Conservation (phyloP, 2,888 invertebrate species). For the Proisotoma minuta region DNA sequence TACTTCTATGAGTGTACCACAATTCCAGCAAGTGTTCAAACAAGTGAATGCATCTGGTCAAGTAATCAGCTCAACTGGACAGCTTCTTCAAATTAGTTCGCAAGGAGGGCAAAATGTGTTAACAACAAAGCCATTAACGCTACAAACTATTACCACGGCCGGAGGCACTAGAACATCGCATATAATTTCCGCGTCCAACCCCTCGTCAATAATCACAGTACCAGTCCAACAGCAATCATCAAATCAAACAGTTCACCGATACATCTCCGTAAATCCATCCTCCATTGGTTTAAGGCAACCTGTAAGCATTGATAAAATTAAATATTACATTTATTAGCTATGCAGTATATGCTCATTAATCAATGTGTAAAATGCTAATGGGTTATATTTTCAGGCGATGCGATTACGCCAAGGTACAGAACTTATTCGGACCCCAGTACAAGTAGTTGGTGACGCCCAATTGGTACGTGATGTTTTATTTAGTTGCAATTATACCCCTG, state of each 20-base stretch:
- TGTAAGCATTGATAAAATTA: not conserved
- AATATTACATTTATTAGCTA: no score
- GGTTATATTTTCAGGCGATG: no score
- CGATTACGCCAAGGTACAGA: no score
- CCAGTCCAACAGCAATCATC: conserved; percentile 8
- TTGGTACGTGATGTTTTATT: no score
- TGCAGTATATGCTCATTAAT: no score
- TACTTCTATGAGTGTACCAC: conserved; percentile 67
- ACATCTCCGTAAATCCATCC: conserved; percentile 26
- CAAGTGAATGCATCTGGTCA: conserved; percentile 52
- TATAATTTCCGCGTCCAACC: conserved; percentile 2
- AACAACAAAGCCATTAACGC: conserved; percentile 18
- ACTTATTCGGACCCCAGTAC: no score
- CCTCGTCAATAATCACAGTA: conserved; percentile 16
- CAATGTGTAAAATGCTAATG: no score
- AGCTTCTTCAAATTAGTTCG: conserved; percentile 37
- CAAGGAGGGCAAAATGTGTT: no score
- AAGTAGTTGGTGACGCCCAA: no score
- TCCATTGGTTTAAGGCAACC: conserved; percentile 20
- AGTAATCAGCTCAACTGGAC: conserved; percentile 32
- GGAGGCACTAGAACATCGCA: conserved; percentile 12
- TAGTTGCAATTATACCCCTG: no score
- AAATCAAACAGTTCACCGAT: conserved; percentile 11
- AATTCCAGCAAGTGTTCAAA: conserved; percentile 68
- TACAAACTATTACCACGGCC: conserved; percentile 24